Percentiles rank a stretch among this genome's conserved stretches.
Evolutionary conservation across 1,140 invertebrate genomes (phyloP).

Genomic region (Chironomus striatipennis): DNA sequence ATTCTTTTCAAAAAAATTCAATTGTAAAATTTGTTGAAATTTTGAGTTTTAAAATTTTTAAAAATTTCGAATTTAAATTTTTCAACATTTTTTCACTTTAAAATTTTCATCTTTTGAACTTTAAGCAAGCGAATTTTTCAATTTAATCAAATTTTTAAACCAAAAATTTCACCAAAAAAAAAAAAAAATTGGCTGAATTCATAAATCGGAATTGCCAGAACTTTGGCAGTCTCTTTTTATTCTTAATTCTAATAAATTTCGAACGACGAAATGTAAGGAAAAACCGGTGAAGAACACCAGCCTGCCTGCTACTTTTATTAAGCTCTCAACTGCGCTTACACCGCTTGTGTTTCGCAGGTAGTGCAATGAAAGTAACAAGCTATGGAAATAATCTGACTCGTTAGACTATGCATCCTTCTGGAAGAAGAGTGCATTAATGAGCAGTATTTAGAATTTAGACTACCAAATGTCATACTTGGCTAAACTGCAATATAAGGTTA

Average conservation of each 20-base stretch:
- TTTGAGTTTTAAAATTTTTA: too few species aligned
- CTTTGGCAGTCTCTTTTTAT: slow-evolving; percentile 2
- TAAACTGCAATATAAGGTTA: neutral
- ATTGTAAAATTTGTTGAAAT: too few species aligned
- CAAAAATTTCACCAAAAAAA: too few species aligned
- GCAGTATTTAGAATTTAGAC: slow-evolving; percentile 13
- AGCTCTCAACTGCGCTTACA: slow-evolving; percentile 11
- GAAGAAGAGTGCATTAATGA: slow-evolving; percentile 8
- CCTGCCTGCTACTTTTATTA: neutral
- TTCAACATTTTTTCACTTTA: neutral
- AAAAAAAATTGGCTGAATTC: slow-evolving; percentile 13
- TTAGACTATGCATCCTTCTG: neutral
- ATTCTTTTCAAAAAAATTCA: too few species aligned
- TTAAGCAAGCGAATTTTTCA: too few species aligned
- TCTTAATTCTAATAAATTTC: neutral
- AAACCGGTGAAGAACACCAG: neutral
- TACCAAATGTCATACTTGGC: neutral
- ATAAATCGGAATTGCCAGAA: slow-evolving; percentile 12
- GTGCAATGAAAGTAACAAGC: slow-evolving; percentile 7
- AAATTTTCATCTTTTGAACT: too few species aligned
- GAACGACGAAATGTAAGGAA: slow-evolving; percentile 2
- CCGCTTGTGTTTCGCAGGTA: slow-evolving; percentile 4
- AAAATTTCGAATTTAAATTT: neutral
- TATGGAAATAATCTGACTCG: slow-evolving; percentile 8
- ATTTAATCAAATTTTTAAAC: too few species aligned